Evolutionary conservation across 92 coral and sea anemone species (phyloP), one percentile per base, ranked within the genome.

Genomic region (Palythoa heliodiscus): DNA sequence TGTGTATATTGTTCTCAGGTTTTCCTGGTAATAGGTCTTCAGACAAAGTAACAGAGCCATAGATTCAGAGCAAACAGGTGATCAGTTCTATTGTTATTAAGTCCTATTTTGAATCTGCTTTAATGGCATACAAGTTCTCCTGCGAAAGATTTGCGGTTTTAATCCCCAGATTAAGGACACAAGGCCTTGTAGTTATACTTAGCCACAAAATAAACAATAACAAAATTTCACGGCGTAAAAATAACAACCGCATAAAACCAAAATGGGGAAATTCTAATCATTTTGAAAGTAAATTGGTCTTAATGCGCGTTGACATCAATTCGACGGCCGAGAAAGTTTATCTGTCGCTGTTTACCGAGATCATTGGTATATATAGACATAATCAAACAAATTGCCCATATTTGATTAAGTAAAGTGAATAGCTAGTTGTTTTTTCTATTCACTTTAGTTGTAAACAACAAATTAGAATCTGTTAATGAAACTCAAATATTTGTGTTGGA

Each of bases 401-500:
- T 67, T 43, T 80, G 74, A 47, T 67, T 54, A 80, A 64, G 66
- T 74, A 66, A 64, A 64, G 29, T 80, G 72, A 66, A 63, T 39
- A 48, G 74, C 57, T 53, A 66, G 66, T 63, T 39, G 84, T 69
- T 16, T 9, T 9, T 80, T 68, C 66, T 20, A 12, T 64, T 64
- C 74, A 80, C 74, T 54, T 63, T 79, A 47, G 20, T 16, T 24
- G 5, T 47, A 66, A 39, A 80, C 60, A 66, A 67, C 74, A 80
- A 66, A 80, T 80, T 80, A 66, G 39, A 20, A 40, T 78, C 83
- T 78, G 70, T 78, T 37, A 78, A n/a, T 22, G 54, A 78, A 63
- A 67, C 17, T 15, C 73, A 80, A 80, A 80, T 80, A 80, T 80
- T 80, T 80, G 84, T 66, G 84, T 80, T 64, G 13, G 48, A 39